These are phyloP conservation scores for Epirrita christyi DNA, from an alignment of 2,888 invertebrate genomes.

Conservation along the genomic window DNA sequence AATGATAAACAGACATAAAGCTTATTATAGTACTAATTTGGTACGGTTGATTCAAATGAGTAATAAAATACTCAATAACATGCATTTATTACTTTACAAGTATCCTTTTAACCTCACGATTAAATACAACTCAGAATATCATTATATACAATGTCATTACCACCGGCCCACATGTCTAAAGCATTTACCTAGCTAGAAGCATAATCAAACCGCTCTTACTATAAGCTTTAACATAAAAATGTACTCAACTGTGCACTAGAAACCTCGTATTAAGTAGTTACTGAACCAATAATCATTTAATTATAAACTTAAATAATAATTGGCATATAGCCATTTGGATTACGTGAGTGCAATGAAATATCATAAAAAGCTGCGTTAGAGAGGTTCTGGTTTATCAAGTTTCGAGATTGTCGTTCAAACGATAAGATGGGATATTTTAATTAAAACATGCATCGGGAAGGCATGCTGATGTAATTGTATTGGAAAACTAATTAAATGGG, in stretches of 20 bases:
- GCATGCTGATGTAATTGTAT: conserved; percentile 6
- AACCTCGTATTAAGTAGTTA: conserved; percentile 49
- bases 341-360: conserved; percentile 49
- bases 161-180: conserved; percentile 13
- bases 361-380: conserved; percentile 29
- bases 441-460: conserved; percentile 30
- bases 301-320: conserved; percentile 63
- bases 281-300: conserved; percentile 49
- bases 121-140: conserved; percentile 1
- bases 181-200: conserved; percentile 21
- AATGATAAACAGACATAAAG: too few relatives aligned
- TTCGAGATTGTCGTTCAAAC: conserved; percentile 21
- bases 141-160: conserved; percentile 12
- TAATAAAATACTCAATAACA: background rate
- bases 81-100: background rate
- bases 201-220: conserved; percentile 31
- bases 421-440: conserved; percentile 28
- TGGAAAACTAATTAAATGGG: conserved; percentile 12
- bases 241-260: conserved; percentile 24
- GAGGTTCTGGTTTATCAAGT: conserved; percentile 29
- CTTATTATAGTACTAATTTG: too few relatives aligned
- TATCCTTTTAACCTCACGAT: background rate
- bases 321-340: conserved; percentile 55
- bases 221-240: conserved; percentile 38
- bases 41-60: background rate